Conservation (phyloP, 2,888 invertebrate species). For the Mesorhabditis belari region DNA sequence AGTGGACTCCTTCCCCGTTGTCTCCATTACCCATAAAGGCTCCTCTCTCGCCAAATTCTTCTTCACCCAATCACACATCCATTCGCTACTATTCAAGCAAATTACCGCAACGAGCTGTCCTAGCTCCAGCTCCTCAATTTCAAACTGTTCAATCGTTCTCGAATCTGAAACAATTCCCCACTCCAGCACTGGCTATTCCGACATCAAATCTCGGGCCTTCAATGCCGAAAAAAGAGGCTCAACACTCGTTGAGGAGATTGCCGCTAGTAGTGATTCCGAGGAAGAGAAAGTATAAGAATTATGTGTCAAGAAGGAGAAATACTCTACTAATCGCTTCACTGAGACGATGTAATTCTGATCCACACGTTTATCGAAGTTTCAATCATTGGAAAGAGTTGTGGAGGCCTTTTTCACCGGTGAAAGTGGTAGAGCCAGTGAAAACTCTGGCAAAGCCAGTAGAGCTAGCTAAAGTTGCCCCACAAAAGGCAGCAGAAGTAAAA, state of each 20-base stretch:
- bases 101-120: slow-evolving; percentile 34
- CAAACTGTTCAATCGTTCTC: slow-evolving; percentile 13
- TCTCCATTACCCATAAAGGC: neutral
- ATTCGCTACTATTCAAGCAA: slow-evolving; percentile 39
- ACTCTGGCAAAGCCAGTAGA: slow-evolving; percentile 7
- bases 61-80: neutral
- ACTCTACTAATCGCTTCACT: slow-evolving; percentile 39
- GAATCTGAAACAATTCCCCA: neutral
- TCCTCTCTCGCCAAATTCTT: neutral
- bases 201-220: neutral
- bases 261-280: slow-evolving; percentile 50
- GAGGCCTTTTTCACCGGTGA: slow-evolving; percentile 20
- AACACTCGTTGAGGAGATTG: slow-evolving; percentile 31
- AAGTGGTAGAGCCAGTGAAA: slow-evolving; percentile 9
- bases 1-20: neutral
- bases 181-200: neutral
- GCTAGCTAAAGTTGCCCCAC: neutral
- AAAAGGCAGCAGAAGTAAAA: neutral
- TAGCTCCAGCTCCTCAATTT: slow-evolving; percentile 29
- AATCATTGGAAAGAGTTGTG: slow-evolving; percentile 42
- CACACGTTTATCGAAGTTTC: slow-evolving; percentile 44
- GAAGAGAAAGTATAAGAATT: slow-evolving; percentile 50
- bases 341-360: slow-evolving; percentile 45
- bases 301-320: slow-evolving; percentile 45
- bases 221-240: slow-evolving; percentile 15